Percentiles rank a stretch among this genome's conserved stretches.
phyloP scores from a whole-genome alignment of 2,888 invertebrate species.

The Drosophila greeni region DNA sequence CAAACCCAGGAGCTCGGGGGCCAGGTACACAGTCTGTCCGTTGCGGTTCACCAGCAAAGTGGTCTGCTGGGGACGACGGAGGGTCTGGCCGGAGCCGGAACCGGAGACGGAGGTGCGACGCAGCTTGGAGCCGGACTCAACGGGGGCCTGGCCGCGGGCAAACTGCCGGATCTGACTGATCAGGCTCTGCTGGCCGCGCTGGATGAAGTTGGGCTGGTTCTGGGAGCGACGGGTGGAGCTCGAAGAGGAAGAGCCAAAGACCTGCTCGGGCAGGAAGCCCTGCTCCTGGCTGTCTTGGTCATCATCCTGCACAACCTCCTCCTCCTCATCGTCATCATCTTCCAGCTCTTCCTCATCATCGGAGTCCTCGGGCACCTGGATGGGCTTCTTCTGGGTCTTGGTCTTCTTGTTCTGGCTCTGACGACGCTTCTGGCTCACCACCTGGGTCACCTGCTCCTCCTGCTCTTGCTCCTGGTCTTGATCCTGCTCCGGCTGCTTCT shows the following conservation, averaged over 20 bases:
- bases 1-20: conserved; percentile 58
- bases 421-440: conserved; percentile 42
- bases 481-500: conserved; percentile 10
- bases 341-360: conserved; percentile 46
- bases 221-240: conserved; percentile 41
- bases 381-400: conserved; percentile 41
- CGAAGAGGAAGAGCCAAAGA: conserved; percentile 11
- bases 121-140: conserved; percentile 49
- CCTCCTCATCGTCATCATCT: conserved; percentile 24
- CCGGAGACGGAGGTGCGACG: conserved; percentile 37
- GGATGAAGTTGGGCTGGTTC: conserved; percentile 61
- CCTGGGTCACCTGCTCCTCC: conserved; percentile 1
- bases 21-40: conserved; percentile 69
- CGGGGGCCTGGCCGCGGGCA: conserved; percentile 62
- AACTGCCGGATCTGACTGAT: conserved; percentile 71
- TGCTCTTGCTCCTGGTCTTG: conserved; percentile 5
- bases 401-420: conserved; percentile 34
- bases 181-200: conserved; percentile 67
- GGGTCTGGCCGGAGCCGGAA: conserved; percentile 15
- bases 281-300: conserved; percentile 11
- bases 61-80: conserved; percentile 63
- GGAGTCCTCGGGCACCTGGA: conserved; percentile 45
- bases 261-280: conserved; percentile 6
- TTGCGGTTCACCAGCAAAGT: conserved; percentile 69
- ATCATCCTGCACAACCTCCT: conserved; percentile 24